phyloP scores from a whole-genome alignment of 2,797 vertebrate genomes.

The Microctenopoma stevenorrisi region DNA sequence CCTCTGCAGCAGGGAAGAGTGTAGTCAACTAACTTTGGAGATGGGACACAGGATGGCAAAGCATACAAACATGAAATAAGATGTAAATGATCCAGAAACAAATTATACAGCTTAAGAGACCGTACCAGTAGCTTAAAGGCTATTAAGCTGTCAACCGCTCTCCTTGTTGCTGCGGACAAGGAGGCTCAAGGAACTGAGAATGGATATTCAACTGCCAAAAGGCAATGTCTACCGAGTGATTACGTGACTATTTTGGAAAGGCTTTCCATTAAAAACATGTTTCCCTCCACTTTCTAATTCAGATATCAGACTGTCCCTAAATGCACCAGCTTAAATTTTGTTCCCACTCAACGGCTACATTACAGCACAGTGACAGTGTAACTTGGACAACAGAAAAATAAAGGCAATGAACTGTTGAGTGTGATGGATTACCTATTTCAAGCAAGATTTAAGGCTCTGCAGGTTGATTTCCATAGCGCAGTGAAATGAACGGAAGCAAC shows the following conservation, averaged over 20 bases:
- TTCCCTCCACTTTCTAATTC: constrained; percentile 10
- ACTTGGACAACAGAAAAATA: constrained; percentile 41
- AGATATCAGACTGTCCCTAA: constrained; percentile 23
- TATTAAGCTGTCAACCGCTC: constrained; percentile 59
- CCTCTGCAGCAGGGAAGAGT: neutral
- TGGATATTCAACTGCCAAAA: constrained; percentile 40
- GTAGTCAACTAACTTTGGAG: constrained; percentile 11
- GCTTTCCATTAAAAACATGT: neutral
- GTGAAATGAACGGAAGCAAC: constrained; percentile 21
- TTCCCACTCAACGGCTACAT: constrained; percentile 2
- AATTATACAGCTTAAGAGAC: constrained; percentile 8
- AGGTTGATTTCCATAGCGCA: constrained; percentile 24
- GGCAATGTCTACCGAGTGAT: constrained; percentile 23
- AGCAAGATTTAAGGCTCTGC: constrained; percentile 46
- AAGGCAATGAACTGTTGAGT: constrained; percentile 45
- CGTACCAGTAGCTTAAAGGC: constrained; percentile 30
- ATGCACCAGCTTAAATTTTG: constrained; percentile 13
- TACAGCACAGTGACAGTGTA: constrained; percentile 9
- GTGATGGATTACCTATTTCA: constrained; percentile 63
- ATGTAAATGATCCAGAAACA: constrained; percentile 26
- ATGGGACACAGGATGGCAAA: constrained; percentile 2
- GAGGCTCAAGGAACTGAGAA: constrained; percentile 23
- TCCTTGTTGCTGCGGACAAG: constrained; percentile 36
- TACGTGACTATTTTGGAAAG: constrained; percentile 27
- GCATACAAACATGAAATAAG: constrained; percentile 19